Conservation (phyloP, 2,113 vertebrate genomes). For the Petrocephalus microphthalmus region DNA sequence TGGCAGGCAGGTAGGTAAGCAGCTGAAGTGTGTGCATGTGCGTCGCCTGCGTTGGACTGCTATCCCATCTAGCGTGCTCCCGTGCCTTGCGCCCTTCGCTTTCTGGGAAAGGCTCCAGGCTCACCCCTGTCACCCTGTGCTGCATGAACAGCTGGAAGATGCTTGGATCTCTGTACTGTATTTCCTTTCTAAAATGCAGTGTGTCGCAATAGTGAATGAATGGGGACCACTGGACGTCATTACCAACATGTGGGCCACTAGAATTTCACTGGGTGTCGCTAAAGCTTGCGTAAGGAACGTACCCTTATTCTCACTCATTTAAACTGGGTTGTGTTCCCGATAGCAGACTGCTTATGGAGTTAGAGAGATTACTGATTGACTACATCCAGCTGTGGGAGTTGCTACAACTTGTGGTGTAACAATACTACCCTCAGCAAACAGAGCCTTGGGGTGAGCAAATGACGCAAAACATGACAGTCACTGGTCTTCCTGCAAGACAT, state of each 20-base stretch:
- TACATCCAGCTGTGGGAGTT: not conserved
- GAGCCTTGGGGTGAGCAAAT: constrained; percentile 16
- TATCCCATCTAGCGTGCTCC: not conserved
- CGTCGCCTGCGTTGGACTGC: not conserved
- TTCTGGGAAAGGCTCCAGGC: not conserved
- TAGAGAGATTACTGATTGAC: not conserved
- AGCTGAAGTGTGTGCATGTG: not conserved
- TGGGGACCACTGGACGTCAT: not conserved
- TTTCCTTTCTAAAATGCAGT: not conserved
- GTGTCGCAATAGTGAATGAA: not conserved
- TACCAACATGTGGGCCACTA: not conserved
- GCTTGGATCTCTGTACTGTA: not conserved
- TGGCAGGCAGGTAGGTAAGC: not conserved
- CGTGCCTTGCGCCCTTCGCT: not conserved
- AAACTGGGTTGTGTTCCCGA: not conserved
- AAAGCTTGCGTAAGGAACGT: not conserved
- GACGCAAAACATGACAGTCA: constrained; percentile 1
- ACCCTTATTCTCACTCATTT: not conserved
- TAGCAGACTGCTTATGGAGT: not conserved
- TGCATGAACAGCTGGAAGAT: not conserved
- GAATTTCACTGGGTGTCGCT: not conserved
- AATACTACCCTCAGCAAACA: not conserved
- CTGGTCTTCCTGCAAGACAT: constrained; percentile 36
- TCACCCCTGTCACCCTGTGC: not conserved
- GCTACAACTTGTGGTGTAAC: not conserved